phyloP scores from a whole-genome alignment of 2,797 vertebrate genomes.

The Typhlichthys subterraneus region DNA sequence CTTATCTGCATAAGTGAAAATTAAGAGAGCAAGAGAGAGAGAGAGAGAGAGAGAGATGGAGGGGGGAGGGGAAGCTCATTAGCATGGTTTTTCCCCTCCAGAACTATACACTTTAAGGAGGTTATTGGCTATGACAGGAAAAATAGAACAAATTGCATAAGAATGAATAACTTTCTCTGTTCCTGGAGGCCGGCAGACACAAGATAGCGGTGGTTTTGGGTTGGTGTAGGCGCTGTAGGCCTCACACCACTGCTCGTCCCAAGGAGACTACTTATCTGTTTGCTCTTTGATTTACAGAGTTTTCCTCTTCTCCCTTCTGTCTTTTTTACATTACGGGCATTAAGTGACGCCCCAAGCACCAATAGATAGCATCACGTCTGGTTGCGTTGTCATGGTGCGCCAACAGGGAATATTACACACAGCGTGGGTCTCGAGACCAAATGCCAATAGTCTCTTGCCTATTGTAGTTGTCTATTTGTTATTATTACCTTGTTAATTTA shows the following conservation, averaged over 20 bases:
- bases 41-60: slow-evolving; percentile 21
- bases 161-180: slow-evolving; percentile 41
- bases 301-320: slow-evolving; percentile 5
- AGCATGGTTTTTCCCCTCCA: slow-evolving; percentile 34
- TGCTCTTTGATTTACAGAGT: slow-evolving; percentile 25
- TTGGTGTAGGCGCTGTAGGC: slow-evolving; percentile 20
- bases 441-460: no score
- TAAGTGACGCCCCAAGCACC: no score
- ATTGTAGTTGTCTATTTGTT: no score
- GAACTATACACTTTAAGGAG: slow-evolving; percentile 34
- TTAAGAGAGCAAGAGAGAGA: slow-evolving; percentile 18
- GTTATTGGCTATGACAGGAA: slow-evolving; percentile 18
- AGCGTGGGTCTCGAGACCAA: no score
- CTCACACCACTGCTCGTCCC: slow-evolving; percentile 45
- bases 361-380: no score
- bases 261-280: slow-evolving; percentile 60
- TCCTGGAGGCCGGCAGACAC: slow-evolving; percentile 39
- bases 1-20: slow-evolving; percentile 43
- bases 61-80: slow-evolving; percentile 36
- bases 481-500: no score
- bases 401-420: no score
- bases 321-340: background rate
- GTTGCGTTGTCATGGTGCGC: no score
- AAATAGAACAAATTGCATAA: slow-evolving; percentile 26
- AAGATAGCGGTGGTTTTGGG: slow-evolving; percentile 17